Base-by-base conservation (phyloP, 1,140 invertebrate species). In the Gonioctena quinquepunctata region DNA sequence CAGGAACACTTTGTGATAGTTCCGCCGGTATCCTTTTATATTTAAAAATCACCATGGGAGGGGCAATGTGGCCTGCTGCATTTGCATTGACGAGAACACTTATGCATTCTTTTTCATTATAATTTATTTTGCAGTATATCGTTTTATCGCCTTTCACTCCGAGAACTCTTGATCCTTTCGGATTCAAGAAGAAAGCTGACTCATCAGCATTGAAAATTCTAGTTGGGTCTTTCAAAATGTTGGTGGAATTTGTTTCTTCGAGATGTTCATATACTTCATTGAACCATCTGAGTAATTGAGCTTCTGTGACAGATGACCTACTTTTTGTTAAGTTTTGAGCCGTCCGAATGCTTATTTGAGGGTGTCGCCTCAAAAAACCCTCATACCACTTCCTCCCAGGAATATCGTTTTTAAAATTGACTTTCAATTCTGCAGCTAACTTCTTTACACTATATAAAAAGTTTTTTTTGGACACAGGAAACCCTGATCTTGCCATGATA, bases 31-130 rank as follows among this genome's bases (percentile, higher is more conserved):
- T 72, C 54, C 77, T 63, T 66, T 75, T 61, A 76, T 80, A 87
- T 81, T 76, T 71, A 70, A 77, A 84, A 78, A 80, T 82, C 19
- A 82, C 70, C 72, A 81, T 76, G 1, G 79, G 77, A 26, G 74
- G 77, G 22, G 56, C 21, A 5, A 72, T 27, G 27, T 74, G 33
- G 18, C 78, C 78, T 56, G 22, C 61, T 4, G 78, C 79, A 56
- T 33, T 59, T 16, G 16, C 59, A 8, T 54, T 71, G 26, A 56
- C 16, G 3, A 71, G 22, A 21, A 71, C 65, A 16, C 64, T 71
- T 23, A 70, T 18, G 33, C 57, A 67, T 65, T 73, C 68, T 48
- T 73, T 73, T 50, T 66, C 63, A 33, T 49, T 22, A 50, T 52
- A 19, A 33, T 65, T 23, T 11, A 19, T 48, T 25, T 13, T 19